A percentile compares a stretch with the other conserved stretches of the same genome.
phyloP scores from a whole-genome alignment of 1,140 invertebrate genomes.

The Drosophila orosa region DNA sequence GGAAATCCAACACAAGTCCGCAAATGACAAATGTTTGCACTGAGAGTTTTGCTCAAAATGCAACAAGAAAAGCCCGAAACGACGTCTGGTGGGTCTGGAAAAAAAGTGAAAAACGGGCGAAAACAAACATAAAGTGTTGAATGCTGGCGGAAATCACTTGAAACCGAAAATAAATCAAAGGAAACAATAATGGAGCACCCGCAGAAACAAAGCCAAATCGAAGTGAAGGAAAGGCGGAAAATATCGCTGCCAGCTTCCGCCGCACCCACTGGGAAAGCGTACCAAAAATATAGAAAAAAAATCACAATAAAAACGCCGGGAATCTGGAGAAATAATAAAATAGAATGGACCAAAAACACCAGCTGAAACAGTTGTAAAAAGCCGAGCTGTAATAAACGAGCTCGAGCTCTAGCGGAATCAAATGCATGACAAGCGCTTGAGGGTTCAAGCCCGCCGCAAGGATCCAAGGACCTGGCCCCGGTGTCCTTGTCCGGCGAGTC shows the following conservation, averaged over 20 bases:
- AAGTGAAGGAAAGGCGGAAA: constrained; percentile 61
- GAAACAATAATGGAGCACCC: constrained; percentile 71
- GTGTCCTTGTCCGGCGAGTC: constrained; percentile 32
- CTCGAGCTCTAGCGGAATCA: constrained; percentile 13
- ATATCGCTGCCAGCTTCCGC: constrained; percentile 62
- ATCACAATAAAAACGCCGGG: constrained; percentile 40
- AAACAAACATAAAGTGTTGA: constrained; percentile 76
- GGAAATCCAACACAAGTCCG: constrained; percentile 53
- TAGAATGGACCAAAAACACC: constrained; percentile 37
- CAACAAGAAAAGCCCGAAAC: constrained; percentile 36
- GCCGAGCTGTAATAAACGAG: constrained; percentile 46
- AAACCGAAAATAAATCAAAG: constrained; percentile 80
- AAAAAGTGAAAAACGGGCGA: constrained; percentile 37
- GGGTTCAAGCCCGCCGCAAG: constrained; percentile 9
- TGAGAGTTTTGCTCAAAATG: constrained; percentile 40
- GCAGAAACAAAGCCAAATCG: constrained; percentile 47
- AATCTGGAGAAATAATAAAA: constrained; percentile 58
- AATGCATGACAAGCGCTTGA: constrained; percentile 38
- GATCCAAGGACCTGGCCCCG: constrained; percentile 11
- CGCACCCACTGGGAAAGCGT: neutral
- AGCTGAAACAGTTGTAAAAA: constrained; percentile 54
- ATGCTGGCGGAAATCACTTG: constrained; percentile 79
- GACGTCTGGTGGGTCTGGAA: neutral
- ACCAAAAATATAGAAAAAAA: constrained; percentile 20
- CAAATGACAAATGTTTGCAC: constrained; percentile 78